phyloP scores from a whole-genome alignment of 1,140 invertebrate species.

The Calephelis virginiensis region DNA sequence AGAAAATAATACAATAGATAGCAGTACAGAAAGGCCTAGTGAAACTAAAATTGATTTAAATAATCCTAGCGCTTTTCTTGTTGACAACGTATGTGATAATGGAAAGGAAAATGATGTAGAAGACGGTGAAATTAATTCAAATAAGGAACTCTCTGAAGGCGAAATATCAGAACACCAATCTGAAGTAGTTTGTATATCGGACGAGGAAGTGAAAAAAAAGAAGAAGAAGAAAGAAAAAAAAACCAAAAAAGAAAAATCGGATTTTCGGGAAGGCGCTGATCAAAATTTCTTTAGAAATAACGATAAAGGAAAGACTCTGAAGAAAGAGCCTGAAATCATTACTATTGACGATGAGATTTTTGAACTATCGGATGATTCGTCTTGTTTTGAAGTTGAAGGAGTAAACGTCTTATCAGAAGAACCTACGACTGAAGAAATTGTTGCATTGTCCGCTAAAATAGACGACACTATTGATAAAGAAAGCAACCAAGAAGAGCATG shows the following conservation, averaged over 20 bases:
- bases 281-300: conserved; percentile 51
- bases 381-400: conserved; percentile 64
- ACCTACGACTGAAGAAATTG: conserved; percentile 63
- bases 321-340: conserved; percentile 21
- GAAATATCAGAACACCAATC: conserved; percentile 45
- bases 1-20: neutral
- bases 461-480: conserved; percentile 65
- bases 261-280: conserved; percentile 59
- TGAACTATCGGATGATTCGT: conserved; percentile 70
- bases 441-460: conserved; percentile 68
- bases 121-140: conserved; percentile 27
- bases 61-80: neutral
- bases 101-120: conserved; percentile 22
- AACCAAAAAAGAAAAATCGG: conserved; percentile 43
- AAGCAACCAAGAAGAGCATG: conserved; percentile 40
- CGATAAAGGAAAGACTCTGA: conserved; percentile 15
- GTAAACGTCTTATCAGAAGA: conserved; percentile 63
- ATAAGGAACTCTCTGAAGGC: conserved; percentile 49
- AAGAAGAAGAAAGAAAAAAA: conserved; percentile 51
- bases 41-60: neutral
- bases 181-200: conserved; percentile 54
- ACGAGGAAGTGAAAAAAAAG: conserved; percentile 48
- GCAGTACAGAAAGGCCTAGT: neutral
- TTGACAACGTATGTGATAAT: neutral
- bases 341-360: conserved; percentile 46